Conservation (phyloP, 2,797 vertebrate genomes). For the Alcedo quadribrachys region DNA sequence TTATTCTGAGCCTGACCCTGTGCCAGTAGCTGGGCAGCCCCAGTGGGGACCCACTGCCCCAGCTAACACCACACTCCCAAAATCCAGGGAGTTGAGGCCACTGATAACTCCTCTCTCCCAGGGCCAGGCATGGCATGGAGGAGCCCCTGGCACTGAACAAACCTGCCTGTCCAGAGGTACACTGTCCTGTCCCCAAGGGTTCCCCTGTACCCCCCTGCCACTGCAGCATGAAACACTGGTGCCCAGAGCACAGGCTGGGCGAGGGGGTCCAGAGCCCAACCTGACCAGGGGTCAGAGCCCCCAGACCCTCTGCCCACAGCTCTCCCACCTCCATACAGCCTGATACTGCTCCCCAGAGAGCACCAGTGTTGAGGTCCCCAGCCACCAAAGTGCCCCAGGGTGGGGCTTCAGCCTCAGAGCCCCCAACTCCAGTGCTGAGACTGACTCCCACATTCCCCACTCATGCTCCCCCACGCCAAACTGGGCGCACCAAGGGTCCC, state of each 20-base stretch:
- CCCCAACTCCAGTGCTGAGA: neutral
- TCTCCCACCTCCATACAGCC: neutral
- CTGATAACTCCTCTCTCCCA: rapidly evolving
- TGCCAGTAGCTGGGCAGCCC: neutral
- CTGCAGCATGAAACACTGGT: rapidly evolving
- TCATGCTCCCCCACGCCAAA: neutral
- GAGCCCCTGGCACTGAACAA: rapidly evolving
- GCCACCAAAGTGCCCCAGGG: neutral
- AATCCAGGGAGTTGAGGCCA: rapidly evolving
- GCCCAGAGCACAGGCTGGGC: neutral
- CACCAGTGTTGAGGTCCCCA: rapidly evolving
- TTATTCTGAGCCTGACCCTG: slow-evolving; percentile 54
- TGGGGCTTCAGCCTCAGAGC: neutral
- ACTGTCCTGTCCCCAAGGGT: rapidly evolving
- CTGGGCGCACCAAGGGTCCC: neutral
- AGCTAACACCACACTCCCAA: rapidly evolving
- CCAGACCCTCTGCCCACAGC: neutral
- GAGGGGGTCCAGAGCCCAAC: rapidly evolving
- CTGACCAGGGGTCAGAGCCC: neutral
- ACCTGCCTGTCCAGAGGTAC: rapidly evolving
- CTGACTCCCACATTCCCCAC: neutral
- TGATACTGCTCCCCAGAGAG: neutral
- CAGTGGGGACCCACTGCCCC: neutral
- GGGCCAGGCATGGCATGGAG: rapidly evolving
- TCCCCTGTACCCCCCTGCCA: neutral